These are phyloP conservation scores for Florisuga fusca DNA, from an alignment of 2,797 vertebrate species.

Conservation along the genomic window DNA sequence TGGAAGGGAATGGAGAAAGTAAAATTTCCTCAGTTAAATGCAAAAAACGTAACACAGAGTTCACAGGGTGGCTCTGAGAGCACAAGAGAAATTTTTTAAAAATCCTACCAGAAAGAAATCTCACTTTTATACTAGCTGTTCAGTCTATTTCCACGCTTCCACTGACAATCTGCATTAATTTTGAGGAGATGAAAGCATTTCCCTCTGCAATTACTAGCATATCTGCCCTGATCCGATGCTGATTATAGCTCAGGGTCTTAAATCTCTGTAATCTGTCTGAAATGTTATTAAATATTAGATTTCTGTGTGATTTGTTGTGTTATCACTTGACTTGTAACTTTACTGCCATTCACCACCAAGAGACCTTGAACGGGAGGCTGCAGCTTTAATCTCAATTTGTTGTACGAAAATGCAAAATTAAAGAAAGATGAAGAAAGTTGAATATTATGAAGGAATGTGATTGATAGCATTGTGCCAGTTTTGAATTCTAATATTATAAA, in stretches of 20 bases:
- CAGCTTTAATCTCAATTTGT: conserved; percentile 60
- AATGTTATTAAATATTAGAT: conserved; percentile 59
- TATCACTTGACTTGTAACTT: conserved; percentile 30
- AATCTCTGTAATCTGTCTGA: conserved; percentile 43
- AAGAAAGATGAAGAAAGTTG: conserved; percentile 71
- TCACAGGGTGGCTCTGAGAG: not conserved
- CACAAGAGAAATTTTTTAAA: not conserved
- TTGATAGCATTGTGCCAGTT: conserved; percentile 73
- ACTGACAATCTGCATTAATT: conserved; percentile 36
- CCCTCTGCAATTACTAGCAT: not conserved
- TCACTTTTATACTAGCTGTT: not conserved
- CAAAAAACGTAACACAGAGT: not conserved
- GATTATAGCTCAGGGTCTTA: conserved; percentile 22
- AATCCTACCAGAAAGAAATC: not conserved
- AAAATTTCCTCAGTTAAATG: not conserved
- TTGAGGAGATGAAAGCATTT: not conserved
- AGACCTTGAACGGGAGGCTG: conserved; percentile 56
- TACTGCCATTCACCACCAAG: conserved; percentile 55
- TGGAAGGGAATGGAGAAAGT: not conserved
- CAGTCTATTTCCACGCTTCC: conserved; percentile 1
- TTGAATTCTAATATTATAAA: conserved; percentile 77
- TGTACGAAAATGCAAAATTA: conserved; percentile 76
- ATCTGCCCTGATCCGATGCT: not conserved
- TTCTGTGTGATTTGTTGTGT: conserved; percentile 57
- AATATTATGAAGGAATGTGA: conserved; percentile 67